Base-by-base conservation (phyloP, 2,113 vertebrate species). In the Rhabdomys dilectus region DNA sequence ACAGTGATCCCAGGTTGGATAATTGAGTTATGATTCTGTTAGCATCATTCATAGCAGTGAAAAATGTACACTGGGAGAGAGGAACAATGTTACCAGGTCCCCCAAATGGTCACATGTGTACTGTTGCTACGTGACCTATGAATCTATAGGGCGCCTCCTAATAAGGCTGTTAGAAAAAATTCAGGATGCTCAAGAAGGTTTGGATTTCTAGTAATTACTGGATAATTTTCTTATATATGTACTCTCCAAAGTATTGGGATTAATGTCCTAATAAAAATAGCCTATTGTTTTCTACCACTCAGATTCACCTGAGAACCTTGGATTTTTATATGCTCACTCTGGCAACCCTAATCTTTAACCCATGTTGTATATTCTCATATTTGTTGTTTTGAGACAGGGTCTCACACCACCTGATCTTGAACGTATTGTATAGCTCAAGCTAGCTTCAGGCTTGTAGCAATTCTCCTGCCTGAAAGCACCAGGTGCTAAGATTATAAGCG, bases 251-350 rank as follows among this genome's bases (percentile, higher is more conserved):
- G 22, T 91, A 60, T 73, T 68, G 13, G 53, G 31, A 56, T 13
- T 88, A 70, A 84, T 7, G 45, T 2, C 34, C 51, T 60, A 72
- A 68, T 42, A 62, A 76, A 76, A 86, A 73, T 42, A 29, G 45
- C 81, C 86, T 70, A 31, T 75, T 77, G 6, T 84, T 88, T 81
- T 93, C 76, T 94, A 26, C 53, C 48, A 26, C 70, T 19, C 7
- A 97, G 24, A 85, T 92, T 95, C 88, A 88, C 87, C 58, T 73
- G 24, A 48, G 45, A 12, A 36, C 80, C 48, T 92, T 88, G 39
- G 70, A 39, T 77, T 92, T 93, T 91, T 91, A 60, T 70, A 76
- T 97, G 58, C 51, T 97, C 68, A 62, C 36, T 85, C 34, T 72
- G 60, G 31, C 70, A 81, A 36, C 5, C 7, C 72, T 88, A 89